Conservation (phyloP, 2,113 vertebrate genomes). For the Anoura caudifer region DNA sequence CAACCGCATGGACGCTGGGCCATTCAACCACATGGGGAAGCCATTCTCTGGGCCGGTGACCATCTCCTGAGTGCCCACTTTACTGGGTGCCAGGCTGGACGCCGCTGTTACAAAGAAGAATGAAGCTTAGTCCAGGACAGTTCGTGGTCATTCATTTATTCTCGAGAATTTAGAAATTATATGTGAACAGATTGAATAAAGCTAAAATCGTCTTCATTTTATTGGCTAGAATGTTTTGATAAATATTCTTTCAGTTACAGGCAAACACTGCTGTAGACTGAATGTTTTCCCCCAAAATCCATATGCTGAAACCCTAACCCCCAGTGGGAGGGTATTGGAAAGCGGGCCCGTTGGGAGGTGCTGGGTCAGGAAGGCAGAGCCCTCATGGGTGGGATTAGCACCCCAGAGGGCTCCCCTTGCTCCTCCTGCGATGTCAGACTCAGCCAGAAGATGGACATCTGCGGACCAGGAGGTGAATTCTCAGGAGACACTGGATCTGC, state of each 20-base stretch:
- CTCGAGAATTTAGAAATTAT: not conserved
- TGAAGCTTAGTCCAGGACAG: not conserved
- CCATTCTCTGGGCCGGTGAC: not conserved
- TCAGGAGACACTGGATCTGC: not conserved
- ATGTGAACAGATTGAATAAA: not conserved
- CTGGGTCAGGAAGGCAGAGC: not conserved
- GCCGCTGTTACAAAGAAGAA: not conserved
- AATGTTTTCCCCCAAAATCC: not conserved
- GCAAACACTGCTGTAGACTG: not conserved
- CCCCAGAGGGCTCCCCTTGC: not conserved
- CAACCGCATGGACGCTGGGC: not conserved
- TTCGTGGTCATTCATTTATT: not conserved
- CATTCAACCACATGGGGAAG: too few species aligned
- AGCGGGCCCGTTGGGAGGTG: not conserved
- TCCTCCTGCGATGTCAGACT: not conserved
- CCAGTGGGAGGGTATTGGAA: not conserved
- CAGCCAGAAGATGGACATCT: not conserved
- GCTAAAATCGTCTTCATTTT: not conserved
- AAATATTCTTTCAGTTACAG: not conserved
- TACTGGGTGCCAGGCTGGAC: not conserved
- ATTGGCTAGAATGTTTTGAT: not conserved
- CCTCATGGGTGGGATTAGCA: not conserved
- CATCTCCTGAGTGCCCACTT: not conserved
- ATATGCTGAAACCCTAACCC: not conserved
- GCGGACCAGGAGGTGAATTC: not conserved